Evolutionary conservation across 2,888 invertebrate species (phyloP).

Genomic region (Pterobdella sp.): DNA sequence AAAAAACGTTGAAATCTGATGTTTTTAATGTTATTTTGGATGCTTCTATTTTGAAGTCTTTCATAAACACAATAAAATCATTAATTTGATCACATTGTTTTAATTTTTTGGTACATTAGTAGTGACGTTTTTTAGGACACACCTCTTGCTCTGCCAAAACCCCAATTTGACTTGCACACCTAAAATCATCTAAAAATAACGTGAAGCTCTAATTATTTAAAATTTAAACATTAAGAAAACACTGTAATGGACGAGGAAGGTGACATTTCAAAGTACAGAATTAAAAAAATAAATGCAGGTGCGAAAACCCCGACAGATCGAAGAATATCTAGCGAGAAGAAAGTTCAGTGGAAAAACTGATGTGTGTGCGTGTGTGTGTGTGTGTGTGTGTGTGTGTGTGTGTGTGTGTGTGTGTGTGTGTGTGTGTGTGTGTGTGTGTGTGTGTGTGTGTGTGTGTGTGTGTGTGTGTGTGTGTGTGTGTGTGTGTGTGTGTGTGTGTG

Average conservation of each 20-base stretch:
- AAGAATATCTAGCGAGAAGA: neutral
- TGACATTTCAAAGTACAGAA: too few relatives aligned
- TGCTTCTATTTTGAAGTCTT: too few relatives aligned
- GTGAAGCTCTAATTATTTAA: neutral
- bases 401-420: constrained; percentile 6
- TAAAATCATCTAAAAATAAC: neutral
- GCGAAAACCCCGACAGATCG: neutral
- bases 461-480: constrained; percentile 4
- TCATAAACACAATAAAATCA: too few relatives aligned
- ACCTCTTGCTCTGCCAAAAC: neutral
- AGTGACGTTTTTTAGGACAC: neutral
- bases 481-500: constrained; percentile 16
- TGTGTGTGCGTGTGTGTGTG: constrained; percentile 37
- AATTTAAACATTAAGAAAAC: neutral
- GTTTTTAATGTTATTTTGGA: too few relatives aligned
- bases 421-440: constrained; percentile 8
- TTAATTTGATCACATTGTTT: too few relatives aligned
- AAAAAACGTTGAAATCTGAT: too few relatives aligned
- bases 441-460: constrained; percentile 2
- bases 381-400: constrained; percentile 16
- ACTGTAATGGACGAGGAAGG: neutral
- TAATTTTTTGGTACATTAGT: neutral
- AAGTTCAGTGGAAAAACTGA: constrained; percentile 14
- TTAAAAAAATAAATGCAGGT: neutral
- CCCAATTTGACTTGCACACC: neutral